Base-by-base conservation (phyloP, 2,113 vertebrate genomes). In the Hemicordylus capensis region DNA sequence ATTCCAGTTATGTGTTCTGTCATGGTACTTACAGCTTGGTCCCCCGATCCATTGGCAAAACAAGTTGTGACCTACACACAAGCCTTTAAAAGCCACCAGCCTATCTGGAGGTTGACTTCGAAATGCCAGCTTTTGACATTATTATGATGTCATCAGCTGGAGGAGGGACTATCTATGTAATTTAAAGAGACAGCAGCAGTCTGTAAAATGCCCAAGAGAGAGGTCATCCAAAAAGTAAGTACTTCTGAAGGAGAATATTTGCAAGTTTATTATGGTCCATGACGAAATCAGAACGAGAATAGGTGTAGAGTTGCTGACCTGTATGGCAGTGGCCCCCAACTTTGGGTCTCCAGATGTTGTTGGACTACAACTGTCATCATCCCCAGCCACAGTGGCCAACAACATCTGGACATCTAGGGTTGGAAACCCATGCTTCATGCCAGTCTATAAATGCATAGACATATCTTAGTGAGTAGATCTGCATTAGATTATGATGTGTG, bases 61-160 rank as follows among this genome's bases (percentile, higher is more conserved):
- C 3, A 22, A 20, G 67, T 17, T 73, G 34, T 51, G 84, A 22
- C 17, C 31, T 17, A 22, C 28, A 24, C 34, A 24, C 44, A 54
- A 66, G n/a, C 77, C 44, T 51, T 54, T 37, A 14, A 8, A 61
- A 14, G 37, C 28, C 66, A 70, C 66, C 39, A 39, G 24, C 61
- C 24, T 17, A 31, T 39, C 64, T 72, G 64, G n/a, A 58, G 61
- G 26, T 22, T 37, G 64, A 54, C 76, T 70, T 12, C 79, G 56
- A 70, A 46, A 48, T 61, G 66, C 42, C 31, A 72, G 24, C 76
- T 79, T 6, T 70, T 79, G 66, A 79, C 64, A 74, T 56, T 66
- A 76, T 81, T 84, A 67, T 88, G 87, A 84, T 64, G 59, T 84
- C 81, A 88, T 63, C 44, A n/a, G 61, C 54, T 56, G 48, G n/a